Conservation (phyloP, 2,113 vertebrate genomes). For the Serinus canaria region DNA sequence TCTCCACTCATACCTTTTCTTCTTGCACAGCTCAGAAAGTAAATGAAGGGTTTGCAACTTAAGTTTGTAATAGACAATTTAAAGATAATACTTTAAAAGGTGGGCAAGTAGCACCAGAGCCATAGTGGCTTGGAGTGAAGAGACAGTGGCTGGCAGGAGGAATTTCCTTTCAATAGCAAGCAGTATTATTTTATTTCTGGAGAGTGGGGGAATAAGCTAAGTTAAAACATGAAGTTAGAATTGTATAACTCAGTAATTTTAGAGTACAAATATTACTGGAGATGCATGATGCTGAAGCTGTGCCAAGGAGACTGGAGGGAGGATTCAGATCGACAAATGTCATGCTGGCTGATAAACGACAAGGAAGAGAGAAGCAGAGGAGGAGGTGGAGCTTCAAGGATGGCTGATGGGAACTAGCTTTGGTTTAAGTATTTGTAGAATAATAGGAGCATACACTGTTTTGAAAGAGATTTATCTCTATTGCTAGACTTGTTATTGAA, state of each 20-base stretch:
- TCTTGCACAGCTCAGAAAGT: neutral
- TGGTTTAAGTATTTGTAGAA: neutral
- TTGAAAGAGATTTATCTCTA: conserved; percentile 17
- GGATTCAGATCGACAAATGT: neutral
- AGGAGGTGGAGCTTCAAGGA: neutral
- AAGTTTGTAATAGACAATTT: neutral
- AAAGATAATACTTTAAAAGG: neutral
- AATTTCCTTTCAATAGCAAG: neutral
- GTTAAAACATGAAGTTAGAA: neutral
- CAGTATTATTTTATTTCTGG: neutral
- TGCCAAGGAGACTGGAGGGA: neutral
- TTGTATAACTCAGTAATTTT: neutral
- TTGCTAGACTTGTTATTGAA: conserved; percentile 26
- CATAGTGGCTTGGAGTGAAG: neutral
- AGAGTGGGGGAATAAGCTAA: neutral
- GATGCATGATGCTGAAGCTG: neutral
- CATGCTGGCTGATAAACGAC: neutral
- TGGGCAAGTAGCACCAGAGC: neutral
- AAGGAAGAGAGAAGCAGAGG: neutral
- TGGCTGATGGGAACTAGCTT: neutral
- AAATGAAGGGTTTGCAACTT: neutral
- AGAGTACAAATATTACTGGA: neutral
- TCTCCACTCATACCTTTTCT: neutral
- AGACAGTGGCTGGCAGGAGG: neutral
- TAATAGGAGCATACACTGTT: neutral